These are phyloP conservation scores for Apamea anceps DNA, from an alignment of 2,888 invertebrate species.

Conservation along the genomic window DNA sequence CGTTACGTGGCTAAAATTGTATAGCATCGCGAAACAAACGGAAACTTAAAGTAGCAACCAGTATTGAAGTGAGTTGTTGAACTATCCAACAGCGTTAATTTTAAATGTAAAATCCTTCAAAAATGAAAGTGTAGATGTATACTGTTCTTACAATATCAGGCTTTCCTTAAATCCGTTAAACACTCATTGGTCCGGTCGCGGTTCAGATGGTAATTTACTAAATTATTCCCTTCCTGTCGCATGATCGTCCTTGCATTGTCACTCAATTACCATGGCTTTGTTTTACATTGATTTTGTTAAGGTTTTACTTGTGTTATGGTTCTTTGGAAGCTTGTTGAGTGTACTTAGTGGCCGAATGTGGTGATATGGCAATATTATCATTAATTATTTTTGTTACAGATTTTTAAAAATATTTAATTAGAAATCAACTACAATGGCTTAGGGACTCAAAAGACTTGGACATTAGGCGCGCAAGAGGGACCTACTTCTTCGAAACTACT, in stretches of 20 bases:
- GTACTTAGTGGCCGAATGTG: neutral
- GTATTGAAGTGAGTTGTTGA: neutral
- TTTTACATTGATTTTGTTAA: conserved; percentile 59
- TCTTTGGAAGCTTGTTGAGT: neutral
- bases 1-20: neutral
- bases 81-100: neutral
- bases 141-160: conserved; percentile 3
- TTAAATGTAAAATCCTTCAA: too few species aligned
- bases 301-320: conserved; percentile 9
- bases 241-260: conserved; percentile 67
- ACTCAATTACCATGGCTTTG: conserved; percentile 61
- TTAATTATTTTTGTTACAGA: neutral
- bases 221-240: conserved; percentile 70
- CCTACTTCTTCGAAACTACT: neutral
- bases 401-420: neutral
- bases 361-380: neutral
- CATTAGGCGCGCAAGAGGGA: neutral
- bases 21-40: neutral
- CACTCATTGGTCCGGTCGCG: conserved; percentile 10
- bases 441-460: neutral
- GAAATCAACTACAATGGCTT: neutral
- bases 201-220: conserved; percentile 70
- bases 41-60: neutral
- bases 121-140: neutral
- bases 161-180: conserved; percentile 34